Evolutionary conservation across 2,888 invertebrate species (phyloP).

Genomic region (Phasia obesa): DNA sequence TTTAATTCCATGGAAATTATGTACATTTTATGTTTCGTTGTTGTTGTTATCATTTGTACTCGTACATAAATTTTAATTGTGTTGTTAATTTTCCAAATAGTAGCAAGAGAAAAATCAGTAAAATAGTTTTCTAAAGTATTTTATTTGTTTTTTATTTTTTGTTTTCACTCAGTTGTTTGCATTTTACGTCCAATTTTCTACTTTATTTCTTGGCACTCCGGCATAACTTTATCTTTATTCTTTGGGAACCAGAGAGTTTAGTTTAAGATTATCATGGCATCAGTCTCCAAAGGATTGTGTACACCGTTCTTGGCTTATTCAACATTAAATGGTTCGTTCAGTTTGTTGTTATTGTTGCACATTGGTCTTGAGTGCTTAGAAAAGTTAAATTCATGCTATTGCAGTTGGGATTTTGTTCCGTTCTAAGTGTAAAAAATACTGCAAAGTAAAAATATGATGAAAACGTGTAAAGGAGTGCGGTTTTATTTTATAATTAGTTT

Average conservation of each 20-base stretch:
- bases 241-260: slow-evolving; percentile 54
- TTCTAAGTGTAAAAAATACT: not conserved
- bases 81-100: slow-evolving; percentile 70
- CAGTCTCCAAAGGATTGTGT: slow-evolving; percentile 57
- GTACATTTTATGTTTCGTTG: slow-evolving; percentile 35
- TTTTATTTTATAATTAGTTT: slow-evolving; percentile 68
- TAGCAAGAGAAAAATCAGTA: slow-evolving; percentile 61
- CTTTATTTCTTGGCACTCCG: slow-evolving; percentile 40
- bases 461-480: slow-evolving; percentile 57
- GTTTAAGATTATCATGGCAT: slow-evolving; percentile 60
- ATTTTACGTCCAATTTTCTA: slow-evolving; percentile 62
- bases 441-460: not conserved
- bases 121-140: slow-evolving; percentile 67
- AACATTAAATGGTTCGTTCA: slow-evolving; percentile 37
- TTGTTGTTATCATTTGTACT: slow-evolving; percentile 27
- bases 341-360: slow-evolving; percentile 17
- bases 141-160: slow-evolving; percentile 25
- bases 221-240: slow-evolving; percentile 57
- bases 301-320: slow-evolving; percentile 37
- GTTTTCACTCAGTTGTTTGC: slow-evolving; percentile 56
- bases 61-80: slow-evolving; percentile 70
- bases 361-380: slow-evolving; percentile 36
- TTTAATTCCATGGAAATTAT: slow-evolving; percentile 67
- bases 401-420: too few relatives aligned
- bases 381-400: slow-evolving; percentile 14